Evolutionary conservation across 2,113 vertebrate species (phyloP).

Genomic region (Platysteira castanea): DNA sequence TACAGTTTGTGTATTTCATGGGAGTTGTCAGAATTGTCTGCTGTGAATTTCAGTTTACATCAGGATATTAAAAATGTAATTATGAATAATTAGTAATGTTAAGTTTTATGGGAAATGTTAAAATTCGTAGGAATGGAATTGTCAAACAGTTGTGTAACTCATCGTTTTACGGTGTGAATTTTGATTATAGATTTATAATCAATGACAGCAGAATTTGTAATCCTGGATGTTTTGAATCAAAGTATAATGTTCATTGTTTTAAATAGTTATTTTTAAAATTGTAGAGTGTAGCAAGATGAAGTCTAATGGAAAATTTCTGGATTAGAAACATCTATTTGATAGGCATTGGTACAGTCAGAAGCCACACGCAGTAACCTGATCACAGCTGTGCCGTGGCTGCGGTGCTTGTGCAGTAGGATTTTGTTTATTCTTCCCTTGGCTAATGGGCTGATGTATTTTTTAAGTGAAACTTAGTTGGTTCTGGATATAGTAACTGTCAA

Average conservation of each 20-base stretch:
- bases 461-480: neutral
- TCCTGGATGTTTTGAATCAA: neutral
- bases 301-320: neutral
- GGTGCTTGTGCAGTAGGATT: neutral
- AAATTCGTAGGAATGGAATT: neutral
- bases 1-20: neutral
- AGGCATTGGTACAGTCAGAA: neutral
- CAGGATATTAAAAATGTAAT: neutral
- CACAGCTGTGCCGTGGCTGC: fast-evolving
- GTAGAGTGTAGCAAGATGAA: neutral
- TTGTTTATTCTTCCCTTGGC: neutral
- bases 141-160: neutral
- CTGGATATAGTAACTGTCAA: neutral
- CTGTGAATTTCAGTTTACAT: neutral
- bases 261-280: neutral
- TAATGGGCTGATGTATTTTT: neutral
- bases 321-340: neutral
- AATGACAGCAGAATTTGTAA: neutral
- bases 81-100: neutral
- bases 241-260: neutral
- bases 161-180: neutral
- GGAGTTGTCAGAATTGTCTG: neutral
- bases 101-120: neutral
- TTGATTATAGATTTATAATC: neutral
- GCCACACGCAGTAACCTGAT: neutral